Conservation (phyloP, 2,888 invertebrate genomes). For the Drosophila hawaiiensis region DNA sequence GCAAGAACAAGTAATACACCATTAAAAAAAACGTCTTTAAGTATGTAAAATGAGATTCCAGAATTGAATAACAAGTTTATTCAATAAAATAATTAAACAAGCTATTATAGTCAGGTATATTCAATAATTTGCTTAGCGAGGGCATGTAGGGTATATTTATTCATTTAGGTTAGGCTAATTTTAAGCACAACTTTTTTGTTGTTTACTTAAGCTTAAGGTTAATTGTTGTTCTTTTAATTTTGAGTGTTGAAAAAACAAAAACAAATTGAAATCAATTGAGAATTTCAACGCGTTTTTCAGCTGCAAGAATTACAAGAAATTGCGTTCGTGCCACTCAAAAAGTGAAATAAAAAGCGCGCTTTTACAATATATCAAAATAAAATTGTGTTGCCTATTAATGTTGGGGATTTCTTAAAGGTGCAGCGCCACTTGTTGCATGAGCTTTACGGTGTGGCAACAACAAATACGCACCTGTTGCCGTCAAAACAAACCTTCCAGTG, state of each 20-base stretch:
- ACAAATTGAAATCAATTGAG: slow-evolving; percentile 44
- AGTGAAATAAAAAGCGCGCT: slow-evolving; percentile 47
- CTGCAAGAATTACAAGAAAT: slow-evolving; percentile 30
- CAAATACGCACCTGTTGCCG: slow-evolving; percentile 36
- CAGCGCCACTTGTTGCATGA: slow-evolving; percentile 26
- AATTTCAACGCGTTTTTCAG: slow-evolving; percentile 63
- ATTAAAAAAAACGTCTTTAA: slow-evolving; percentile 2
- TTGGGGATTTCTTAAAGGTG: too few species aligned
- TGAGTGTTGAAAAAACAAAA: slow-evolving; percentile 63
- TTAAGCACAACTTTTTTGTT: slow-evolving; percentile 56
- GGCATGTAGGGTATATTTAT: slow-evolving; percentile 38
- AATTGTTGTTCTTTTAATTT: slow-evolving; percentile 60
- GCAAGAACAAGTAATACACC: slow-evolving; percentile 4
- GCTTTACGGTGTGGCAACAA: background rate
- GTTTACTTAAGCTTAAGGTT: slow-evolving; percentile 51
- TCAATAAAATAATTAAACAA: slow-evolving; percentile 3
- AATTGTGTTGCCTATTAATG: background rate
- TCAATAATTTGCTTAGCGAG: slow-evolving; percentile 20
- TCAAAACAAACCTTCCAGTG: slow-evolving; percentile 51
- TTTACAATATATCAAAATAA: slow-evolving; percentile 26
- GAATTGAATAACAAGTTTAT: slow-evolving; percentile 23
- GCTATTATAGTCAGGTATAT: slow-evolving; percentile 30
- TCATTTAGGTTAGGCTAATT: slow-evolving; percentile 35
- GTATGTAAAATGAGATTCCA: slow-evolving; percentile 25
- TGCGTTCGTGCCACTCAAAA: slow-evolving; percentile 34